These are phyloP conservation scores for Nothoprocta pentlandii DNA, from an alignment of 2,113 vertebrate species.

Conservation along the genomic window DNA sequence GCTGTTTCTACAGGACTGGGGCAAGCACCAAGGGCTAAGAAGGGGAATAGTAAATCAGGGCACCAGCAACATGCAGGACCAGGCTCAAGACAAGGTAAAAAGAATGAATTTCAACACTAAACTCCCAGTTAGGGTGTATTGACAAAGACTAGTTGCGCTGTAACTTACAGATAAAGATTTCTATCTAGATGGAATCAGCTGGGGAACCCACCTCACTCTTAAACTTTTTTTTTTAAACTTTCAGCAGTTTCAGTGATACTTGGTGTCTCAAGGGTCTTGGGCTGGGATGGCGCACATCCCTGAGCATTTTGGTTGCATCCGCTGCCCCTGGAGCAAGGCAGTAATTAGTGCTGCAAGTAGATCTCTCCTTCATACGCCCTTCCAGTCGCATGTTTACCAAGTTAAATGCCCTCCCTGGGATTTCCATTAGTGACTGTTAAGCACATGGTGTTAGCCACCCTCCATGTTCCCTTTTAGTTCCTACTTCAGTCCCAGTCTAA, in stretches of 20 bases:
- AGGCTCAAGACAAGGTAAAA: background rate
- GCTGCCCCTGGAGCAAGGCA: background rate
- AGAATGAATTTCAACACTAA: too few species aligned
- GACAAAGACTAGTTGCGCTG: rapidly evolving
- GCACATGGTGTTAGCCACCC: background rate
- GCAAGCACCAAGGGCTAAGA: rapidly evolving
- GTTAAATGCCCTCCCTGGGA: background rate
- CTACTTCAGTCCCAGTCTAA: background rate
- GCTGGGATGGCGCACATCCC: background rate
- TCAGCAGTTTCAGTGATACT: rapidly evolving
- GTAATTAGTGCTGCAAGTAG: background rate
- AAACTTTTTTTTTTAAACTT: too few species aligned
- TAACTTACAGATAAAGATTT: background rate
- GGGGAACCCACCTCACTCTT: background rate
- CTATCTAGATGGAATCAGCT: background rate
- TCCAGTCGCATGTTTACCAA: background rate
- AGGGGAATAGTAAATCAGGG: rapidly evolving
- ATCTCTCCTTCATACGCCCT: background rate
- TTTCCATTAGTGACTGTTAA: background rate
- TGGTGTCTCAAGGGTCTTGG: background rate
- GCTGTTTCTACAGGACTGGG: too few species aligned
- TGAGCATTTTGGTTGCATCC: rapidly evolving
- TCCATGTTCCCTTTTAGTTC: background rate
- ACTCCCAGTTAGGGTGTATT: rapidly evolving
- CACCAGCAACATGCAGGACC: background rate